phyloP scores from a whole-genome alignment of 1,140 invertebrate species.

The Heliconius himera region DNA sequence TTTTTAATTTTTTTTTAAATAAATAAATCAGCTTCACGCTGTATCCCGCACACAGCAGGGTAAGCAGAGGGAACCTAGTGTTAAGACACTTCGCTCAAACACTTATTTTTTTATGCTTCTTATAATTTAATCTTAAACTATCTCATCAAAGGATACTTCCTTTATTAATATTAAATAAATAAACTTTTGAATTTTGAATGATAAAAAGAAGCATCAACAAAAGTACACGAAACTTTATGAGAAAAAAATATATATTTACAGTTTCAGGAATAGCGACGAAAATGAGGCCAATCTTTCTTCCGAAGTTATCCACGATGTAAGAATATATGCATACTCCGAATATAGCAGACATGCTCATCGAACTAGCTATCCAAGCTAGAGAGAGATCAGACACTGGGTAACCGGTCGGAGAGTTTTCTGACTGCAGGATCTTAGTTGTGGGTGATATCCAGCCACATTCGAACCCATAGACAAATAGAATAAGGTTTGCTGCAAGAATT shows the following conservation, averaged over 20 bases:
- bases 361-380: constrained; percentile 36
- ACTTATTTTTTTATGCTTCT: too few species aligned
- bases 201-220: too few species aligned
- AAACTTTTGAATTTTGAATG: too few species aligned
- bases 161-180: too few species aligned
- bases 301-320: constrained; percentile 29
- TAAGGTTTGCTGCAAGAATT: constrained; percentile 27
- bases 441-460: constrained; percentile 40
- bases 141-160: too few species aligned
- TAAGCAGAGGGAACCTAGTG: too few species aligned
- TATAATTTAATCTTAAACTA: too few species aligned
- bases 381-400: constrained; percentile 24
- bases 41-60: too few species aligned
- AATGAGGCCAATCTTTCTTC: constrained; percentile 33
- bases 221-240: background rate
- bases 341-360: constrained; percentile 33
- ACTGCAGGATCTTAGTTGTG: constrained; percentile 32
- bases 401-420: constrained; percentile 29
- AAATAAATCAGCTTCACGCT: too few species aligned
- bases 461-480: constrained; percentile 27
- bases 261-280: constrained; percentile 29
- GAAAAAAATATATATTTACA: constrained; percentile 4
- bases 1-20: too few species aligned
- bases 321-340: constrained; percentile 29
- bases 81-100: too few species aligned